Evolutionary conservation across 2,888 invertebrate species (phyloP), one percentile per base, ranked within the genome.

Genomic region (Apamea crenata): DNA sequence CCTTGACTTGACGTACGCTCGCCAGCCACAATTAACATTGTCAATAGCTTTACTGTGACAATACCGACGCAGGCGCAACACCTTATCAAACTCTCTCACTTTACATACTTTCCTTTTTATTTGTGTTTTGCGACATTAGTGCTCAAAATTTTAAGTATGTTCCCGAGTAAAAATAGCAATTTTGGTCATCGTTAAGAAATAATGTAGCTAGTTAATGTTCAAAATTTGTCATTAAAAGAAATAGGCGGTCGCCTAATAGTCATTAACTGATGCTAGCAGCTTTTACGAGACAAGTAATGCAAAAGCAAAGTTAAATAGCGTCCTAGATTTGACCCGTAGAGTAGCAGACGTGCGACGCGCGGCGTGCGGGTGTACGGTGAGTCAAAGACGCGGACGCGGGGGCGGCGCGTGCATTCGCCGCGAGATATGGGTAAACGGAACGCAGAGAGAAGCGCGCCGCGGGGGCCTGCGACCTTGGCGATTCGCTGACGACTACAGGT

Each of bases 351-450:
- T 86, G 89, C 78, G 90, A 87, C 77, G 88, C 86, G 90, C 91
- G 93, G 90, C 77, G 89, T 88, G 91, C 91, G 93, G 90, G 91
- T 89, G 91, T 86, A 83, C 88, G 92, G 94, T 95, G 96, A 95
- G 94, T 96, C 95, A 95, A 90, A 90, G 89, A 91, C 84, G 95
- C 93, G 95, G 89, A 91, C 84, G 95, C 93, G 95, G 94, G 94
- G 95, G 95, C 93, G 95, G 93, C 84, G 91, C 93, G 92, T 96
- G 95, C 96, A 95, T 93, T 95, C 93, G 95, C 95, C 95, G 96
- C 95, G 95, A 96, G 95, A 97, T 96, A 95, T 96, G 95, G 96
- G 96, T 96, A 96, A 96, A 94, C 96, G 96, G 95, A 96, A 95
- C 96, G 96, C 94, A 89, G 94, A 95, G 94, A 90, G 94, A 89